Percentiles rank a stretch among this genome's conserved stretches.
Evolutionary conservation across 1,140 invertebrate species (phyloP).

Genomic region (Parasteatoda tepidariorum): DNA sequence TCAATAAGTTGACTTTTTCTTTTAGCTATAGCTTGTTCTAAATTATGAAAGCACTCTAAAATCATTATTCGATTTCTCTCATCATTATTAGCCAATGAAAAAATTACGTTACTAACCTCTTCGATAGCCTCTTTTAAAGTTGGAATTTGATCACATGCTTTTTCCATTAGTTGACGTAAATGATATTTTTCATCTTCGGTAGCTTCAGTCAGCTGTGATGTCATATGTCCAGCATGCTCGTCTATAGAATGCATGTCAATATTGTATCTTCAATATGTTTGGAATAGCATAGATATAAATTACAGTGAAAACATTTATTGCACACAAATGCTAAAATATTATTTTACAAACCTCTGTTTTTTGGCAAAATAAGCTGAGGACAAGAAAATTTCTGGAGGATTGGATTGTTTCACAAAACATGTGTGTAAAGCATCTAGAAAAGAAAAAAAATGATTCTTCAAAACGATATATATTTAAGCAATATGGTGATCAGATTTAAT

Average conservation of each 20-base stretch:
- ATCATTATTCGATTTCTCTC: conserved; percentile 6
- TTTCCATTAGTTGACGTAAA: conserved; percentile 38
- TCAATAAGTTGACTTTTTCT: conserved; percentile 68
- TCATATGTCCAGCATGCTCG: conserved; percentile 71
- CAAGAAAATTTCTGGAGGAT: too few species aligned
- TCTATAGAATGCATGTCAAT: conserved; percentile 34
- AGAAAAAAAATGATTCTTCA: too few species aligned
- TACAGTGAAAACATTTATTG: conserved; percentile 63
- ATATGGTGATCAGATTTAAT: too few species aligned
- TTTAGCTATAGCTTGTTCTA: conserved; percentile 67
- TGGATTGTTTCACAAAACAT: too few species aligned
- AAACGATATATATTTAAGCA: too few species aligned
- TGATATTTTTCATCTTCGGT: conserved; percentile 69
- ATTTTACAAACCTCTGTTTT: too few species aligned
- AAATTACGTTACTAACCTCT: conserved; percentile 67
- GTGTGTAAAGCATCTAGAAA: too few species aligned
- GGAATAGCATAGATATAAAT: conserved; percentile 63
- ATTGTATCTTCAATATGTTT: conserved; percentile 36
- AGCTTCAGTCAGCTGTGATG: conserved; percentile 70
- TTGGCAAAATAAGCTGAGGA: too few species aligned
- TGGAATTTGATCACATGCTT: conserved; percentile 63
- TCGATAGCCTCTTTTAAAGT: conserved; percentile 69
- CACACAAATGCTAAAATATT: too few species aligned
- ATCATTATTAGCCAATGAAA: conserved; percentile 28
- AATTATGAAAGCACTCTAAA: conserved; percentile 63